Evolutionary conservation across 2,797 vertebrate genomes (phyloP).

Genomic region (Silurus lanzhouensis): DNA sequence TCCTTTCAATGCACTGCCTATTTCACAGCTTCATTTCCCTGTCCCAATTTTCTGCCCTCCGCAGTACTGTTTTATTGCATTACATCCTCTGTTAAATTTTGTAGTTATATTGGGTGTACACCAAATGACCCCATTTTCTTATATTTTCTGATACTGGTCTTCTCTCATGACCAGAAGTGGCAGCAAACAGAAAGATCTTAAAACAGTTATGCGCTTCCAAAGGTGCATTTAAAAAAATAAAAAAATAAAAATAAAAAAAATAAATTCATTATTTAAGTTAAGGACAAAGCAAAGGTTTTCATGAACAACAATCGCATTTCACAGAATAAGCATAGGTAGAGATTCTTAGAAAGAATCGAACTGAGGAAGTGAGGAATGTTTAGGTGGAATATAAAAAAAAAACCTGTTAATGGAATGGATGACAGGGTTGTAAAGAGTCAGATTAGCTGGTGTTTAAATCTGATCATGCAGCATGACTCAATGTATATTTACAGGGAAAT

Average conservation of each 20-base stretch:
- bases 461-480: conserved; percentile 40
- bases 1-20: not conserved
- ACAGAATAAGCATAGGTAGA: not conserved
- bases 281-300: conserved; percentile 2
- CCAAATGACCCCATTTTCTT: conserved; percentile 28
- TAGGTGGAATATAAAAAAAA: conserved; percentile 28
- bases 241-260: too few species aligned
- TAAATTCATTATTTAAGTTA: too few species aligned
- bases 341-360: not conserved
- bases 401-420: conserved; percentile 14
- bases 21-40: conserved; percentile 2
- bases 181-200: not conserved
- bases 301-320: conserved; percentile 8
- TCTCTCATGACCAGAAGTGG: conserved; percentile 13
- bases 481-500: conserved; percentile 8
- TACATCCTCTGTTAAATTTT: conserved; percentile 1
- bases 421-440: conserved; percentile 16
- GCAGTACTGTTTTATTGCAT: not conserved
- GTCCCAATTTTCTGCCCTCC: conserved; percentile 1
- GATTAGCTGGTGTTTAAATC: conserved; percentile 47
- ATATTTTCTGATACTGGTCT: conserved; percentile 6
- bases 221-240: too few species aligned
- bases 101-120: conserved; percentile 21
- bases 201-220: not conserved
- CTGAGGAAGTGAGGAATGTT: not conserved